Evolutionary conservation across 2,797 vertebrate species (phyloP), one percentile per base, ranked within the genome.

Genomic region (Chromis chromis): DNA sequence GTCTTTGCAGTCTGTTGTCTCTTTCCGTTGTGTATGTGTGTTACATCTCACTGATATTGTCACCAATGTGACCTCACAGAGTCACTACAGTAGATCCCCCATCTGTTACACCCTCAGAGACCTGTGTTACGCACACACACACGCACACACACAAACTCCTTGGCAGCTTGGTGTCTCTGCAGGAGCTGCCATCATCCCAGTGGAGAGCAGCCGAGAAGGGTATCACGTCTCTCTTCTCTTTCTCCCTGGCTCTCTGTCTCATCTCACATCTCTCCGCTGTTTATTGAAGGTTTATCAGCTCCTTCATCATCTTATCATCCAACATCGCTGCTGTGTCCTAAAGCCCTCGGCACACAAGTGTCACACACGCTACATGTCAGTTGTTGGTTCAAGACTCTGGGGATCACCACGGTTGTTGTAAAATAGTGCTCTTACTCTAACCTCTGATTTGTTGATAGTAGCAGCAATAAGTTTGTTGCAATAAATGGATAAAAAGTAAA

Each of bases 91-190:
- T 90, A 87, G 85, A 90, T 89, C 88, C 81, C 86, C 91, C 90
- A 91, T 92, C 92, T 93, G 91, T 88, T 88, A 81, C 69, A 78
- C 74, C 84, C 88, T 88, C 65, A 79, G 88, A 93, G 84, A 86
- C 89, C 79, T 81, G 61, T 78, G 60, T 76, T 74, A 71, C 62
- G 44, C 62, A 24, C 68, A 78, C 56, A 68, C 54, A 58, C 50
- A 62, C 71, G 70, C 78, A 70, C 48, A 69, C 65, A 71, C 55
- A 56, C 69, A 65, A 28, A 74, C 73, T 74, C 80, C 52, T 65
- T 84, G 90, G 90, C 91, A 90, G 91, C 86, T 91, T 79, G 87
- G 79, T 24, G 72, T 86, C 87, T 89, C 88, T 88, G 84, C 87
- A 82, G 88, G 92, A 91, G 86, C 86, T 91, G 81, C 88, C 87